A percentile compares a stretch with the other conserved stretches of the same genome.
Conservation (phyloP, 2,888 invertebrate genomes). For the Temnothorax unifasciatus region DNA sequence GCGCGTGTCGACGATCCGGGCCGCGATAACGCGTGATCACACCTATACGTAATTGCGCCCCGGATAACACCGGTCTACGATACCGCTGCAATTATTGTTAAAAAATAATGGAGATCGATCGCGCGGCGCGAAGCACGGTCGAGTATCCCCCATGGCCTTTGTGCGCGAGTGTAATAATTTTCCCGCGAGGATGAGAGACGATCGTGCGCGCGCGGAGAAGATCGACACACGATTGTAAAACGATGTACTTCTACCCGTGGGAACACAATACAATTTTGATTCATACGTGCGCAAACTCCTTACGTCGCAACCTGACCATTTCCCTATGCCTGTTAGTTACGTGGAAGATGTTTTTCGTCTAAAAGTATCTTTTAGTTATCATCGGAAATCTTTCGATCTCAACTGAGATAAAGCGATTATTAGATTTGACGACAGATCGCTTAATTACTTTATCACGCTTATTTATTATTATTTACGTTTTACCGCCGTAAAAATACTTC, state of each 20-base stretch:
- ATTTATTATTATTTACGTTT: not conserved
- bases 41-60: not conserved
- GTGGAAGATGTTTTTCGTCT: not conserved
- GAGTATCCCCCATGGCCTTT: constrained; percentile 52
- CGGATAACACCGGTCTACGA: constrained; percentile 27
- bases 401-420: constrained; percentile 9
- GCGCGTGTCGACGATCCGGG: constrained; percentile 20
- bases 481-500: not conserved
- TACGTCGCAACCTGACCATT: not conserved
- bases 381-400: not conserved
- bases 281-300: constrained; percentile 48
- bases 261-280: constrained; percentile 61
- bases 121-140: constrained; percentile 26
- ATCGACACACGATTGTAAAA: constrained; percentile 54
- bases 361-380: not conserved
- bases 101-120: constrained; percentile 62
- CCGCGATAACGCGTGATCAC: constrained; percentile 17
- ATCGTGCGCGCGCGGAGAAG: constrained; percentile 2
- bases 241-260: constrained; percentile 48
- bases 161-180: constrained; percentile 43
- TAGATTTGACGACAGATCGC: not conserved
- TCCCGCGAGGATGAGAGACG: constrained; percentile 26
- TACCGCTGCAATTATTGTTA: constrained; percentile 47
- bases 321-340: not conserved
- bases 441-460: not conserved